Percentiles rank a stretch among this genome's conserved stretches.
Evolutionary conservation across 2,797 vertebrate species (phyloP).

Genomic region (Graptemys geographica): DNA sequence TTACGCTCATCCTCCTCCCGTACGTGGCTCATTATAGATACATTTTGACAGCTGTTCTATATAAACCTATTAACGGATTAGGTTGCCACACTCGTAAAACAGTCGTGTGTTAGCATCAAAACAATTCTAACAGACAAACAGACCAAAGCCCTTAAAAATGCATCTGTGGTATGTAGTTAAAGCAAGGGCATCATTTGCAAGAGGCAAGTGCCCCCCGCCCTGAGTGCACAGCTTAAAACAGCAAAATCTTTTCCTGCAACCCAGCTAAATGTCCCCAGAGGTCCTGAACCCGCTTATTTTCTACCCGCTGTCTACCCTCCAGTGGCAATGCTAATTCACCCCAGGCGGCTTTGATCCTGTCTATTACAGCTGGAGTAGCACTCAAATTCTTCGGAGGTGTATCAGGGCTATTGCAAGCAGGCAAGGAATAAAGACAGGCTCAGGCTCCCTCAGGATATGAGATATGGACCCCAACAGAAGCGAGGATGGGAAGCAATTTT

Average conservation of each 20-base stretch:
- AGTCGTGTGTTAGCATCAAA: slow-evolving; percentile 33
- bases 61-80: slow-evolving; percentile 69
- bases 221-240: slow-evolving; percentile 42
- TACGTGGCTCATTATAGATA: not conserved
- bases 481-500: slow-evolving; percentile 49
- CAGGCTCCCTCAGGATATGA: slow-evolving; percentile 28
- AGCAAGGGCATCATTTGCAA: slow-evolving; percentile 30
- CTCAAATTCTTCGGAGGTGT: slow-evolving; percentile 64
- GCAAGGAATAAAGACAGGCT: slow-evolving; percentile 54
- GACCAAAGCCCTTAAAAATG: slow-evolving; percentile 68
- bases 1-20: not conserved
- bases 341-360: slow-evolving; percentile 71
- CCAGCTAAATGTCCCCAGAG: slow-evolving; percentile 51
- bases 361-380: slow-evolving; percentile 70
- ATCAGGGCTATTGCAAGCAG: slow-evolving; percentile 29
- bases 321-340: slow-evolving; percentile 67
- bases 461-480: slow-evolving; percentile 32
- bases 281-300: slow-evolving; percentile 63
- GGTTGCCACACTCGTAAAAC: slow-evolving; percentile 60
- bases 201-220: slow-evolving; percentile 33
- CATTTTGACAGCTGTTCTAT: slow-evolving; percentile 3
- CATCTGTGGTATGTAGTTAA: not conserved
- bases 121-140: slow-evolving; percentile 64
- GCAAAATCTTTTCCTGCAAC: slow-evolving; percentile 58
- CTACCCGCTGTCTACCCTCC: slow-evolving; percentile 59